Conservation (phyloP, 2,797 vertebrate genomes). For the Sebastes hubbsi region DNA sequence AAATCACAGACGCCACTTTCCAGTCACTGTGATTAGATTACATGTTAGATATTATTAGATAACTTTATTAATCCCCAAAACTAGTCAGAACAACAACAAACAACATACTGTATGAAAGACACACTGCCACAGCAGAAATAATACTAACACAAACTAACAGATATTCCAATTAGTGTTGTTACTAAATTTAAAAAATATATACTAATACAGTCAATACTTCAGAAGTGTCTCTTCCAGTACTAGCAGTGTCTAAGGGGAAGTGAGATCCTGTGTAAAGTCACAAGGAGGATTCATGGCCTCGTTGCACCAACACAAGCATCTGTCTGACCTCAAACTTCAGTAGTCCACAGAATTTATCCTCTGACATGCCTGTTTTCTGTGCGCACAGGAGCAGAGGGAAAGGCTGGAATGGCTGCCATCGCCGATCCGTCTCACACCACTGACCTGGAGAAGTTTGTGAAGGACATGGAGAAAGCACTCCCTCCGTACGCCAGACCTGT, state of each 20-base stretch:
- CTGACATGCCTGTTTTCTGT: neutral
- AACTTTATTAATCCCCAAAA: neutral
- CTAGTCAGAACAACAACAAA: neutral
- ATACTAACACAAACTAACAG: neutral
- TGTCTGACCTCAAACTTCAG: constrained; percentile 3
- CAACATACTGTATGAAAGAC: neutral
- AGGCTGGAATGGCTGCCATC: constrained; percentile 92
- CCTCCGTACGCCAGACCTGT: constrained; percentile 91
- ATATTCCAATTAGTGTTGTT: neutral
- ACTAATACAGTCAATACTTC: too few relatives aligned
- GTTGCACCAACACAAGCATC: neutral
- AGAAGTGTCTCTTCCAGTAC: neutral
- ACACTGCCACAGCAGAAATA: neutral
- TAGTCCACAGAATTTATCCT: neutral
- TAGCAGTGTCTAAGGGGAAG: neutral
- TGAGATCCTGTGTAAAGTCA: neutral
- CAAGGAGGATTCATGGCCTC: neutral
- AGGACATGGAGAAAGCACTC: constrained; percentile 89
- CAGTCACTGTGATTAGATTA: constrained; percentile 4
- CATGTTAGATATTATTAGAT: neutral
- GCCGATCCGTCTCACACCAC: constrained; percentile 83
- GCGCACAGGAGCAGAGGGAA: constrained; percentile 90
- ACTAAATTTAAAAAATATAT: too few relatives aligned
- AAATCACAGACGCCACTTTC: constrained; percentile 9
- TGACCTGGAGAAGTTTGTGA: constrained; percentile 87